Evolutionary conservation across 2,113 vertebrate genomes (phyloP).

Genomic region (Galemys pyrenaicus): DNA sequence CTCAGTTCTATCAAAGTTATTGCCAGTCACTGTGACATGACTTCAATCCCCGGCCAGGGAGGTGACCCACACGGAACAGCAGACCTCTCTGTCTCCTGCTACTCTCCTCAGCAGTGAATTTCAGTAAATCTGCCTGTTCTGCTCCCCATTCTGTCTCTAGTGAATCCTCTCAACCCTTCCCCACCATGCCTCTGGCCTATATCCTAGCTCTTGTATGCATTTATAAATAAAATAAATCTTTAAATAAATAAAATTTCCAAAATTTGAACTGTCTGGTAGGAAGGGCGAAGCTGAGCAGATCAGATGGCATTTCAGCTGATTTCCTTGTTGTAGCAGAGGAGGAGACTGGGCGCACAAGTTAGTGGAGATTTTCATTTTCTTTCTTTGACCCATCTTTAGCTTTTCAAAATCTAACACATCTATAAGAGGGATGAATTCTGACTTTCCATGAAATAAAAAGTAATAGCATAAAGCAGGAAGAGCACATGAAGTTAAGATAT

Average conservation of each 20-base stretch:
- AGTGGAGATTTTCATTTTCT: not conserved
- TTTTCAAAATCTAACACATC: not conserved
- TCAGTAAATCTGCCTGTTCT: too few species aligned
- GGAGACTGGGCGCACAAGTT: not conserved
- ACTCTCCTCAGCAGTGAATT: too few species aligned
- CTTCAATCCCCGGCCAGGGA: too few species aligned
- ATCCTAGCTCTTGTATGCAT: too few species aligned
- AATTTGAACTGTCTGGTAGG: not conserved
- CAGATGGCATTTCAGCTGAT: not conserved
- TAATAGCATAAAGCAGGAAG: not conserved
- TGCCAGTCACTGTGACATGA: too few species aligned
- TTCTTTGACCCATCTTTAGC: not conserved
- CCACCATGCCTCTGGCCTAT: too few species aligned
- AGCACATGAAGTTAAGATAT: not conserved
- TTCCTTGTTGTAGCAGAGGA: not conserved
- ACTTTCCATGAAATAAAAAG: conserved; percentile 36
- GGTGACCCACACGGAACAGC: too few species aligned
- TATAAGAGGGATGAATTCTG: not conserved
- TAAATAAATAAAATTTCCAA: not conserved
- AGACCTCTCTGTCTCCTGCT: too few species aligned
- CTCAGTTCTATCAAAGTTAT: too few species aligned
- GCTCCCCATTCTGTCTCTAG: too few species aligned
- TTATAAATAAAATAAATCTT: too few species aligned
- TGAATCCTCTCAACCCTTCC: too few species aligned
- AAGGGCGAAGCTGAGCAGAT: not conserved